Evolutionary conservation across 1,140 invertebrate species (phyloP).

Genomic region (Sitobion miscanthi): DNA sequence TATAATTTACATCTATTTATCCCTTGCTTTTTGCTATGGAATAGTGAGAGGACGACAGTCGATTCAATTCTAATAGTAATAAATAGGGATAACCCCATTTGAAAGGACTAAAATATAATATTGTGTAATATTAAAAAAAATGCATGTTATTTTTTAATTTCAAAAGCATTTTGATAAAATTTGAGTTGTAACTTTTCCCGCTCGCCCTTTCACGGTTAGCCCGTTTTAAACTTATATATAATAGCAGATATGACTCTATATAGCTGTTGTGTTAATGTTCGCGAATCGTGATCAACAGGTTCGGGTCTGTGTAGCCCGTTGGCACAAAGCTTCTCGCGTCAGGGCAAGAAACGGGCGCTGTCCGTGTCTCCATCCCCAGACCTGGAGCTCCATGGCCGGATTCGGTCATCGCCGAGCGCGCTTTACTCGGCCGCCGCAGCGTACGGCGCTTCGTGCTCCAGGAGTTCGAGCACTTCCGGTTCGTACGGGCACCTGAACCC

Average conservation of each 20-base stretch:
- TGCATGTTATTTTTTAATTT: neutral
- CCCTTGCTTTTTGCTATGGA: neutral
- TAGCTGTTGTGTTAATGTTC: neutral
- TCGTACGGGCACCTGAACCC: conserved; percentile 94
- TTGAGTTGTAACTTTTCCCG: neutral
- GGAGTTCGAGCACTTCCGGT: conserved; percentile 84
- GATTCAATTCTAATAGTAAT: neutral
- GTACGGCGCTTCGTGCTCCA: conserved; percentile 81
- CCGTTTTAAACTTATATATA: neutral
- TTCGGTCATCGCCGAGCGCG: conserved; percentile 92
- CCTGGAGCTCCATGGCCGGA: conserved; percentile 93
- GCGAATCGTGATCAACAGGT: conserved; percentile 64
- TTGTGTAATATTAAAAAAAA: too few species aligned
- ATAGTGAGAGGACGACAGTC: neutral
- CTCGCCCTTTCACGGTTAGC: neutral
- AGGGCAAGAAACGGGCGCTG: conserved; percentile 86
- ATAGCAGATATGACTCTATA: neutral
- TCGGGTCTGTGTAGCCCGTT: conserved; percentile 75
- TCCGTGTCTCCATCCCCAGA: conserved; percentile 95
- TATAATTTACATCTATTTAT: neutral
- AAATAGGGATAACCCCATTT: neutral
- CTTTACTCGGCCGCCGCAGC: conserved; percentile 79
- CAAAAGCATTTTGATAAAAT: neutral
- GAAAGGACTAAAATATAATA: neutral
- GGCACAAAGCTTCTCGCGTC: conserved; percentile 66